These are phyloP conservation scores for Grammomys surdaster DNA, from an alignment of 2,113 vertebrate species.

Conservation along the genomic window DNA sequence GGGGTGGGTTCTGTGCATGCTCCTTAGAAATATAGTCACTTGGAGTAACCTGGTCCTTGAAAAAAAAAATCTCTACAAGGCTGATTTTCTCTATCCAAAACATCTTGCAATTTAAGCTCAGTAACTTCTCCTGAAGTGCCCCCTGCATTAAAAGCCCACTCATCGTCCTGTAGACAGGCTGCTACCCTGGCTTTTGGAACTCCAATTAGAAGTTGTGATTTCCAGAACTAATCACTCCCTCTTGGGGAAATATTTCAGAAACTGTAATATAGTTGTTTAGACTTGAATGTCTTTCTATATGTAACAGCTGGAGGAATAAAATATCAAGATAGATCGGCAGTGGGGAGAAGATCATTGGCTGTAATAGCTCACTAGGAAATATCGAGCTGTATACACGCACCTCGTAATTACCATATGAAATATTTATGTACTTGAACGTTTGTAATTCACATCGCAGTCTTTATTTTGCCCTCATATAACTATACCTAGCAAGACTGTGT, in stretches of 20 bases:
- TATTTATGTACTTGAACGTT: conserved; percentile 68
- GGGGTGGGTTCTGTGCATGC: conserved; percentile 58
- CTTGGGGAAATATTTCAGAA: conserved; percentile 61
- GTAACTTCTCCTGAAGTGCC: conserved; percentile 56
- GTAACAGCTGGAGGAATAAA: neutral
- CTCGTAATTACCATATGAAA: conserved; percentile 70
- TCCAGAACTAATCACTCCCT: conserved; percentile 55
- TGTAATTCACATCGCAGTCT: conserved; percentile 46
- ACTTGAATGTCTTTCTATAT: conserved; percentile 44
- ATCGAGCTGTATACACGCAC: neutral
- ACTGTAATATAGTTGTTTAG: neutral
- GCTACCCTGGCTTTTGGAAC: conserved; percentile 56
- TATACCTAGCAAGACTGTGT: neutral
- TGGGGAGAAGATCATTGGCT: neutral
- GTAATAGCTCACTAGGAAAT: conserved; percentile 51
- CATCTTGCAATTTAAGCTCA: conserved; percentile 12
- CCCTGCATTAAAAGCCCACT: neutral
- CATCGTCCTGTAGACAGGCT: neutral
- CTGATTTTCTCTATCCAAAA: neutral
- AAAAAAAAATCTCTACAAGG: neutral
- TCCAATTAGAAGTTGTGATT: conserved; percentile 75
- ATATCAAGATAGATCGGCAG: neutral
- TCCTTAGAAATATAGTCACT: neutral
- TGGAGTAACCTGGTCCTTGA: neutral
- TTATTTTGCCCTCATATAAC: conserved; percentile 4